Percentiles rank a stretch among this genome's conserved stretches.
Evolutionary conservation across 2,888 invertebrate species (phyloP).

Genomic region (Pristionchus fissidentatus): DNA sequence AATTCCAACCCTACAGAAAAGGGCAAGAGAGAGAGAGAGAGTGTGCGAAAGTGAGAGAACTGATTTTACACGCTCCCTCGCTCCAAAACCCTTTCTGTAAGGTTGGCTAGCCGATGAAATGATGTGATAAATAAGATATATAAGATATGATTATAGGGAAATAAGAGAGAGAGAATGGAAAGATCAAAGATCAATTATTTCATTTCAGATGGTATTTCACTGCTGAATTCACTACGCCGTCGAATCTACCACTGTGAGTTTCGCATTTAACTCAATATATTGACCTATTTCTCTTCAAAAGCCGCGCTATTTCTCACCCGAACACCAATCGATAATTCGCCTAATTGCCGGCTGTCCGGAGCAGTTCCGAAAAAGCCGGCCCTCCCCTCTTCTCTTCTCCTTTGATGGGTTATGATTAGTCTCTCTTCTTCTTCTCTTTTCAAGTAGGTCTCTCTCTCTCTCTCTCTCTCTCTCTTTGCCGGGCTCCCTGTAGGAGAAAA

Average conservation of each 20-base stretch:
- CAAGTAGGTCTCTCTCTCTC: constrained; percentile 38
- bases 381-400: not conserved
- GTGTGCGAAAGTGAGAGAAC: not conserved
- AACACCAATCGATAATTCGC: not conserved
- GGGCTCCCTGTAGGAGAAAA: not conserved
- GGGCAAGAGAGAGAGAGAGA: not conserved
- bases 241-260: not conserved
- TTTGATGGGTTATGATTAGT: constrained; percentile 29
- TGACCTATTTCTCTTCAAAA: not conserved
- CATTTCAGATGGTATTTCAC: not conserved
- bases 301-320: not conserved
- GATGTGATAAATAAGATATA: not conserved
- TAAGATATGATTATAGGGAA: too few relatives aligned
- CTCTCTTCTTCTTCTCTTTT: constrained; percentile 16
- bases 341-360: constrained; percentile 10
- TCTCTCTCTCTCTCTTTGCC: not conserved
- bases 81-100: too few relatives aligned
- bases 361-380: constrained; percentile 5
- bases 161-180: not conserved
- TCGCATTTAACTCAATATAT: not conserved
- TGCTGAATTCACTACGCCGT: not conserved
- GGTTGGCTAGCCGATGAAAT: too few relatives aligned
- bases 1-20: too few relatives aligned
- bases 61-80: not conserved
- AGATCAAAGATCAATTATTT: not conserved